Percentiles rank a stretch among this genome's conserved stretches.
These are phyloP conservation scores for Drosophila ercepeae DNA, from an alignment of 1,140 invertebrate genomes.

Conservation along the genomic window DNA sequence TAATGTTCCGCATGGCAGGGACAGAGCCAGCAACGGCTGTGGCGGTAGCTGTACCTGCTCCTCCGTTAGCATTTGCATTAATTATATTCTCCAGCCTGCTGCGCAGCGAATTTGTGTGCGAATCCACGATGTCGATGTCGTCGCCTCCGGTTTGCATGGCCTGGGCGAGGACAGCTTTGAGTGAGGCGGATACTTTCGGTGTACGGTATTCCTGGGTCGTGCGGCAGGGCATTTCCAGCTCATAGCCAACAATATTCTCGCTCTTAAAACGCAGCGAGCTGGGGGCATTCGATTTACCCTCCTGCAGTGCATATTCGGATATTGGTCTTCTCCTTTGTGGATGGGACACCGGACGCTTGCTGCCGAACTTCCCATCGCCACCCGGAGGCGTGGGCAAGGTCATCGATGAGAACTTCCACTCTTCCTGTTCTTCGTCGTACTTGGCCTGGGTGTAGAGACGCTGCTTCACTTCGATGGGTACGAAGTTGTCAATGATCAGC, in stretches of 20 bases:
- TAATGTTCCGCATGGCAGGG: constrained; percentile 52
- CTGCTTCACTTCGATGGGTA: constrained; percentile 94
- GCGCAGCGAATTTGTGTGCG: constrained; percentile 74
- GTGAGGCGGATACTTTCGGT: constrained; percentile 88
- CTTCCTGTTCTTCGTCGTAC: constrained; percentile 95
- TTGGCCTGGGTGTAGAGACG: constrained; percentile 90
- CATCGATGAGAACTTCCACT: constrained; percentile 88
- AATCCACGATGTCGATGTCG: constrained; percentile 86
- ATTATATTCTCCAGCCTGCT: constrained; percentile 81
- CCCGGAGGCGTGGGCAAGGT: constrained; percentile 62
- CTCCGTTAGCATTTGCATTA: constrained; percentile 67
- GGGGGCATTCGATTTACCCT: constrained; percentile 85
- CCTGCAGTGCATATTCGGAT: constrained; percentile 89
- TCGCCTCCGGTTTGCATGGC: constrained; percentile 90
- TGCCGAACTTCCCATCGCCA: constrained; percentile 83
- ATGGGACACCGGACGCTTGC: constrained; percentile 87
- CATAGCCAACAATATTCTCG: constrained; percentile 93
- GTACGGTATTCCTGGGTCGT: constrained; percentile 92
- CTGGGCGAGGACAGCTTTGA: constrained; percentile 90
- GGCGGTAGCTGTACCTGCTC: constrained; percentile 3
- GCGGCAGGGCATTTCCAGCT: constrained; percentile 91
- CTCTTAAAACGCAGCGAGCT: constrained; percentile 87
- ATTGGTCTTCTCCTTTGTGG: constrained; percentile 88
- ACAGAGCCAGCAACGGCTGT: constrained; percentile 8
- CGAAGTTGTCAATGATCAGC: constrained; percentile 98